phyloP scores from a whole-genome alignment of 2,797 vertebrate species.

The Basileuterus tristriatus region DNA sequence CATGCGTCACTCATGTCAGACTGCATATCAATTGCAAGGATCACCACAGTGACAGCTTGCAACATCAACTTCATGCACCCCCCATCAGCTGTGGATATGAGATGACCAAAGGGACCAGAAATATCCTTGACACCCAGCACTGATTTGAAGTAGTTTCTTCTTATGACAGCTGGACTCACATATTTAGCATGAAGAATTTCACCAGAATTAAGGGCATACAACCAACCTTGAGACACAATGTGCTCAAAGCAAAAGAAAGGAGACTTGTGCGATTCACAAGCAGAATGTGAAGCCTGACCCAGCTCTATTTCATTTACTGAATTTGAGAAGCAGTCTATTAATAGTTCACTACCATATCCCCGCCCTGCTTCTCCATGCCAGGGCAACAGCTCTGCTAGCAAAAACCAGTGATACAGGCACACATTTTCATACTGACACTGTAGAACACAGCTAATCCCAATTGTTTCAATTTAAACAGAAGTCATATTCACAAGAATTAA shows the following conservation, averaged over 20 bases:
- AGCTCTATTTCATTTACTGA: conserved; percentile 25
- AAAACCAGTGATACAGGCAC: neutral
- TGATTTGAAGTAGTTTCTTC: neutral
- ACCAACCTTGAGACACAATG: neutral
- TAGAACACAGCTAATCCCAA: neutral
- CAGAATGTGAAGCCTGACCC: neutral
- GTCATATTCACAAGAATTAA: neutral
- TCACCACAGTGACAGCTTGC: neutral
- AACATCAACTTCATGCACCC: neutral
- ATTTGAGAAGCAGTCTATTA: conserved; percentile 52
- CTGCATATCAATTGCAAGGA: too few species aligned
- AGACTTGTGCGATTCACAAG: neutral
- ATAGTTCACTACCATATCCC: conserved; percentile 20
- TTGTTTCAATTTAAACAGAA: neutral
- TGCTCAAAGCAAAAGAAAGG: neutral
- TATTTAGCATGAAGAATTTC: neutral
- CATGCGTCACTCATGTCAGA: neutral
- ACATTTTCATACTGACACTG: neutral
- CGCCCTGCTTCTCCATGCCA: neutral
- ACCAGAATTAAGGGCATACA: neutral
- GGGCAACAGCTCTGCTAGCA: neutral
- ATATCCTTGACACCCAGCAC: neutral
- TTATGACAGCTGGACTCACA: neutral
- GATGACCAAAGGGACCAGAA: neutral
- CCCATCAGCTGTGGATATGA: neutral